phyloP scores from a whole-genome alignment of 1,140 invertebrate species.

The Ceratosolen solmsi region DNA sequence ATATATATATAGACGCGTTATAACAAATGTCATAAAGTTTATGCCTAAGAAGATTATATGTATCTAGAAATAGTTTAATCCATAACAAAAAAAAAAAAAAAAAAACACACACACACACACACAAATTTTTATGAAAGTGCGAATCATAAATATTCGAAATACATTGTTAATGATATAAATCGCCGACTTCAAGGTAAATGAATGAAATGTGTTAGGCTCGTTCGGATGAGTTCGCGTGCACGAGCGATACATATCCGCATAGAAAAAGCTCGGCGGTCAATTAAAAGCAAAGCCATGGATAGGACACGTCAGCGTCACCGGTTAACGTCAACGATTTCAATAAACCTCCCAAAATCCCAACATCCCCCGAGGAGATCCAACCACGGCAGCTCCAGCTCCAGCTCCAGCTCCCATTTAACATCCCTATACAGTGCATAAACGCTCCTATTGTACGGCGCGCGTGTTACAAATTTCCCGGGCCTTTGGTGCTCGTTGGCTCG shows the following conservation, averaged over 20 bases:
- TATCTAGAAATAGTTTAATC: too few species aligned
- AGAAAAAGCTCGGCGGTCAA: slow-evolving; percentile 9
- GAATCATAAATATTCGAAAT: too few species aligned
- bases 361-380: slow-evolving; percentile 10
- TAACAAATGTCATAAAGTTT: too few species aligned
- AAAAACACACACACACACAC: too few species aligned
- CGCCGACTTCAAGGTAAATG: too few species aligned
- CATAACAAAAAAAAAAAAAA: too few species aligned
- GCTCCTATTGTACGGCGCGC: slow-evolving; percentile 63
- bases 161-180: too few species aligned
- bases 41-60: too few species aligned
- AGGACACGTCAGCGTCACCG: not conserved
- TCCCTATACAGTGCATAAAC: slow-evolving; percentile 53
- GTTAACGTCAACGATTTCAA: not conserved
- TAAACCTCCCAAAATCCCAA: slow-evolving; percentile 20
- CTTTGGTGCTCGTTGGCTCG: slow-evolving; percentile 61
- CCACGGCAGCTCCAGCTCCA: not conserved
- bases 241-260: not conserved
- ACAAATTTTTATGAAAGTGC: too few species aligned
- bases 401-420: not conserved
- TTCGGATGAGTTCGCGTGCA: too few species aligned
- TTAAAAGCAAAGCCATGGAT: not conserved
- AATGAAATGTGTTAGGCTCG: too few species aligned
- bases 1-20: too few species aligned
- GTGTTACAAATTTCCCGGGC: slow-evolving; percentile 64